phyloP scores from a whole-genome alignment of 2,797 vertebrate genomes.

The Chaenodraco wilsoni region DNA sequence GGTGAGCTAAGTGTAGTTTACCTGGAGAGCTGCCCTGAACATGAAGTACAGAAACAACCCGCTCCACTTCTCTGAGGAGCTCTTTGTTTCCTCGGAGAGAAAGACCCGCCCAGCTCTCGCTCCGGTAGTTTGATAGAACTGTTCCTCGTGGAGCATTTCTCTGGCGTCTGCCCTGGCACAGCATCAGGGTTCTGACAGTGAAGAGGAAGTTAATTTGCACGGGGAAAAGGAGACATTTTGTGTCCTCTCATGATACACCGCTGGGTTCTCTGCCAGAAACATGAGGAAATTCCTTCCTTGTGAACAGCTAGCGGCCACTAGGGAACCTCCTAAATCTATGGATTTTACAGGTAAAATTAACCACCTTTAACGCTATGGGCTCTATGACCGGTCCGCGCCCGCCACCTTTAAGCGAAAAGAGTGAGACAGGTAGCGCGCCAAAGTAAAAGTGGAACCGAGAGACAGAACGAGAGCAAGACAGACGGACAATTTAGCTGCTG shows the following conservation, averaged over 20 bases:
- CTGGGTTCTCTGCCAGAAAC: not conserved
- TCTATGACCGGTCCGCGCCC: too few species aligned
- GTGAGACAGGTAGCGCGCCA: too few species aligned
- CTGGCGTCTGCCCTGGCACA: not conserved
- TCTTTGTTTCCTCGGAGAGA: constrained; percentile 16
- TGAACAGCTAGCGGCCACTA: too few species aligned
- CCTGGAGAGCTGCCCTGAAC: constrained; percentile 5
- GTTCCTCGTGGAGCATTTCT: not conserved
- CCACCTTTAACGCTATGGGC: too few species aligned
- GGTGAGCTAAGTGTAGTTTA: constrained; percentile 10
- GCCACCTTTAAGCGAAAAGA: too few species aligned
- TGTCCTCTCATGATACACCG: not conserved
- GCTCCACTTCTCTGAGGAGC: not conserved
- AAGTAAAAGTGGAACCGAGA: too few species aligned
- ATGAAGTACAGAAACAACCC: not conserved
- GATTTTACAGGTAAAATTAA: too few species aligned
- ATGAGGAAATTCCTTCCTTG: not conserved
- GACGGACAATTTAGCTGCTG: too few species aligned
- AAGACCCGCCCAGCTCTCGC: not conserved
- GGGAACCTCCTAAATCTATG: too few species aligned
- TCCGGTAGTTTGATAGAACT: not conserved
- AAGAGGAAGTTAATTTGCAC: too few species aligned
- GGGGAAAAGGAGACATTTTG: not conserved
- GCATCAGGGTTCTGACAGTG: not conserved
- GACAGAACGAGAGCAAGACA: too few species aligned